Evolutionary conservation across 2,113 vertebrate genomes (phyloP), one percentile per base, ranked within the genome.

Genomic region (Ceyx cyanopectus): DNA sequence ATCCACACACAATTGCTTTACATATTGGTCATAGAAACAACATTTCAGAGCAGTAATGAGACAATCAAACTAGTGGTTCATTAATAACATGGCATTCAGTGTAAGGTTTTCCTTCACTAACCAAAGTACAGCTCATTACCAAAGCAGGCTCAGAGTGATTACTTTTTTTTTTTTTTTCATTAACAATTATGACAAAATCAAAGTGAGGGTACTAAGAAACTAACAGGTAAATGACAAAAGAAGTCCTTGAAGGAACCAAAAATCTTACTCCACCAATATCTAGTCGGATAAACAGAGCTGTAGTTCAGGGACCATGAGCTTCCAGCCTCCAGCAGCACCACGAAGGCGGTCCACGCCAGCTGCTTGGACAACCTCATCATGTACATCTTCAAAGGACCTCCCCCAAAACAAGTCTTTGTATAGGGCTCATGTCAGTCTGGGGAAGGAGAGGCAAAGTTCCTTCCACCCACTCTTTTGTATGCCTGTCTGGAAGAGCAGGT

Each of bases 291-390:
- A 57, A 57, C 4, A 81, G n/a, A 58, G 19, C 32, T 61, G 18
- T 27, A 40, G 43, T 43, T 61, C 41, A 56, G 21, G 27, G 30
- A 16, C 30, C 54, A 56, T 29, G 37, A 0, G 2, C 50, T 26
- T 51, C 50, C 21, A 22, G 61, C 6, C 16, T 14, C 19, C 29
- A 85, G 40, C 56, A 63, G 43, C 51, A 57, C 15, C 23, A 34
- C 1, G 0, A 0, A 1, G 26, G 26, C 27, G 83, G 41, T 18
- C 54, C 29, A 41, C 17, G 68, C 32, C 43, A 56, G 46, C 23
- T 72, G 43, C 48, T 56, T 53, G 50, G 17, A 81, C 22, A 73
- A 29, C 18, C 22, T 78, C 57, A 41, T 30, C 12, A 5, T 1
- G 4, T 4, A 37, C 7, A 11, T 46, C 17, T 78, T 54, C 34